phyloP scores from a whole-genome alignment of 2,797 vertebrate species.

The Periparus ater region DNA sequence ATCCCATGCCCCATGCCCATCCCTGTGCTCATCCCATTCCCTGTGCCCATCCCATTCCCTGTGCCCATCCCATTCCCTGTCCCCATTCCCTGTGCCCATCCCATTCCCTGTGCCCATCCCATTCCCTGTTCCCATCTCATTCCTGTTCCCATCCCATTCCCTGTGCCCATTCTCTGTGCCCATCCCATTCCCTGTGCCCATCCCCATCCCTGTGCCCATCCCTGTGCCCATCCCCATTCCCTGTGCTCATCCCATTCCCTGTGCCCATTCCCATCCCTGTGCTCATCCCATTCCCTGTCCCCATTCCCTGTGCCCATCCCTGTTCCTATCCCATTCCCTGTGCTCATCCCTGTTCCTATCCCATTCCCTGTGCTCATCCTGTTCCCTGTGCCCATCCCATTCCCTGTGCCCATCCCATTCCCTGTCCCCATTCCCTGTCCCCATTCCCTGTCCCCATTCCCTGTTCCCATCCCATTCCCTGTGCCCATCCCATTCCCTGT shows the following conservation, averaged over 20 bases:
- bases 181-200: background rate
- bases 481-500: background rate
- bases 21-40: too few species aligned
- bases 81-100: background rate
- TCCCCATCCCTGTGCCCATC: too few species aligned
- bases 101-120: too few species aligned
- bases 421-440: too few species aligned
- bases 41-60: too few species aligned
- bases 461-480: too few species aligned
- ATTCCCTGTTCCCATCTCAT: background rate
- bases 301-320: too few species aligned
- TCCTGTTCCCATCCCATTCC: too few species aligned
- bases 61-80: too few species aligned
- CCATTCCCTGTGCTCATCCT: background rate
- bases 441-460: background rate
- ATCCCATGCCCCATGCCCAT: too few species aligned
- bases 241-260: background rate
- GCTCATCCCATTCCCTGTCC: rapidly evolving
- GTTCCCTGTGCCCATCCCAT: background rate
- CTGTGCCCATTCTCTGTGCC: background rate
- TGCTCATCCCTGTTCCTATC: background rate
- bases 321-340: background rate
- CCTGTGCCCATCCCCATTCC: background rate
- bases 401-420: background rate
- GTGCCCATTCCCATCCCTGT: rapidly evolving